These are phyloP conservation scores for Accipiter virgatus DNA, from an alignment of 2,113 vertebrate species.

Conservation along the genomic window DNA sequence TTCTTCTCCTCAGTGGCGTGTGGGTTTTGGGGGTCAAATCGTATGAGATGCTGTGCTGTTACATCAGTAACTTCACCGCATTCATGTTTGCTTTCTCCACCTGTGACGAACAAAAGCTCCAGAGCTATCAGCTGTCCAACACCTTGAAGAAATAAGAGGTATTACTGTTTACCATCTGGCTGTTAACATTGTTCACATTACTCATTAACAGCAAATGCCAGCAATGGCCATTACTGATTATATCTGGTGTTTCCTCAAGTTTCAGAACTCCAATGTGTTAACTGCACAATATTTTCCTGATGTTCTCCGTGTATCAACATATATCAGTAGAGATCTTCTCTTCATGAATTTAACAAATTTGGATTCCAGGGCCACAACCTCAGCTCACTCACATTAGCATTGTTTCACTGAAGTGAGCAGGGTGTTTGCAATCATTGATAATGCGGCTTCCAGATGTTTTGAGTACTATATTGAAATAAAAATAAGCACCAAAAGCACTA, in stretches of 20 bases:
- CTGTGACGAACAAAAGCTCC: constrained; percentile 79
- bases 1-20: constrained; percentile 66
- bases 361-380: not conserved
- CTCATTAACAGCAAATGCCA: not conserved
- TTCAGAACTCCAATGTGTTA: not conserved
- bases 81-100: constrained; percentile 66
- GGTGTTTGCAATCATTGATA: not conserved
- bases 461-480: not conserved
- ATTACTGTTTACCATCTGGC: not conserved
- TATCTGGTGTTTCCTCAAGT: not conserved
- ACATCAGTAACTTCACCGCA: constrained; percentile 76
- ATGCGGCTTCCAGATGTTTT: not conserved
- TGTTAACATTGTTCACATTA: not conserved
- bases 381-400: not conserved
- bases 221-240: not conserved
- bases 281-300: not conserved
- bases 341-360: not conserved
- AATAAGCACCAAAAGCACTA: not conserved
- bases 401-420: not conserved
- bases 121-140: constrained; percentile 80
- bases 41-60: constrained; percentile 81
- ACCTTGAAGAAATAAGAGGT: constrained; percentile 69
- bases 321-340: not conserved
- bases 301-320: not conserved
- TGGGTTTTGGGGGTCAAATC: constrained; percentile 82